Conservation (phyloP, 2,797 vertebrate genomes). For the Antrozous pallidus region DNA sequence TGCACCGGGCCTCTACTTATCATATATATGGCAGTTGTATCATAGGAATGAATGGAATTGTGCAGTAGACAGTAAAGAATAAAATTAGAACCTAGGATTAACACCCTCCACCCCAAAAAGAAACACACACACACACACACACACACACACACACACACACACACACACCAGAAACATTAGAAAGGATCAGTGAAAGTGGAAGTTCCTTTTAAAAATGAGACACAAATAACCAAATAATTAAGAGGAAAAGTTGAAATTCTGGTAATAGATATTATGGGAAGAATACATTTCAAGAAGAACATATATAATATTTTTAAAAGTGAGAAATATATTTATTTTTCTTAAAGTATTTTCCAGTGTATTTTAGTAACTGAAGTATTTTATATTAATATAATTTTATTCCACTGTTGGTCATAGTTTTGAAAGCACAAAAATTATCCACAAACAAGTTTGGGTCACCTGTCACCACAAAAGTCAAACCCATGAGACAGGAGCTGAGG, state of each 20-base stretch:
- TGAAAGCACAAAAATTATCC: too few species aligned
- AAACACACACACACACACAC: too few species aligned
- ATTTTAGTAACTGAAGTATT: background rate
- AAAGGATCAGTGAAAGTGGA: background rate
- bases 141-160: too few species aligned
- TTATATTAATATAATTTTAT: background rate
- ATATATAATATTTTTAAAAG: background rate
- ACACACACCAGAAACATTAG: background rate
- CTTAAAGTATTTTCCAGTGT: background rate
- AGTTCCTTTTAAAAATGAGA: background rate
- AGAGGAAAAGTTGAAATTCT: background rate
- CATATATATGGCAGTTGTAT: background rate
- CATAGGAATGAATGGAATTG: background rate
- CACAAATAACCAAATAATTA: background rate
- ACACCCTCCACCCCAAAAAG: too few species aligned
- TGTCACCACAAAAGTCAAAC: too few species aligned
- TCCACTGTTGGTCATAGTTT: background rate
- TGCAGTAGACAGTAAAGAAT: background rate
- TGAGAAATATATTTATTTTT: background rate
- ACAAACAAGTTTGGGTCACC: too few species aligned
- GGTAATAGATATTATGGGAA: background rate
- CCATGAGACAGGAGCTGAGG: too few species aligned
- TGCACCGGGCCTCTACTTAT: too few species aligned
- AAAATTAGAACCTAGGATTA: background rate
- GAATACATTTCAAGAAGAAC: background rate